phyloP scores from a whole-genome alignment of 2,888 invertebrate species.

The Hoplodrina ambigua region DNA sequence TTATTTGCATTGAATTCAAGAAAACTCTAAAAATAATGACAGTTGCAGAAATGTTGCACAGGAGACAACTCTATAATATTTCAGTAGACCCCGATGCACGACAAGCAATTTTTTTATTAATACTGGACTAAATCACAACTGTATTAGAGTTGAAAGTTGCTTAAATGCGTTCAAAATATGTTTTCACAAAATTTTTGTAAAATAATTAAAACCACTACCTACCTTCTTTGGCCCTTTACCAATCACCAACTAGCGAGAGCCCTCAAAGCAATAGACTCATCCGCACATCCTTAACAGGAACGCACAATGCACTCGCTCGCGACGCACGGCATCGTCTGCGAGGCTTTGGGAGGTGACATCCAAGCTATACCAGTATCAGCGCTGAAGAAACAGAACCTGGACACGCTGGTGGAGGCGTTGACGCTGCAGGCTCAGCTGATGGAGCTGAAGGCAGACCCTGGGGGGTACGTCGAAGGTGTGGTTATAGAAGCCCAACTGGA shows the following conservation, averaged over 20 bases:
- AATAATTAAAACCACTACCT: too few species aligned
- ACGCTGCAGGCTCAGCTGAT: conserved; percentile 96
- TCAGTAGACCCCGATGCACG: too few species aligned
- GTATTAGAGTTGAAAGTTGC: too few species aligned
- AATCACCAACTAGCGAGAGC: not conserved
- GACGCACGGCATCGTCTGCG: conserved; percentile 95
- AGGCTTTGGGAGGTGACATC: conserved; percentile 97
- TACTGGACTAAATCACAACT: too few species aligned
- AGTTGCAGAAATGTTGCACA: too few species aligned
- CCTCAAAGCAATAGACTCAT: not conserved
- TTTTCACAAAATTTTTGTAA: too few species aligned
- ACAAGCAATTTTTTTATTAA: too few species aligned
- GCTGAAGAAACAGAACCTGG: conserved; percentile 94
- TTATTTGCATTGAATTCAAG: too few species aligned
- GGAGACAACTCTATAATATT: too few species aligned
- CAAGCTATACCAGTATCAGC: conserved; percentile 98
- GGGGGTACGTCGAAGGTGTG: conserved; percentile 96
- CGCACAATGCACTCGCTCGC: conserved; percentile 94
- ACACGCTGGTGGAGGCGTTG: conserved; percentile 95
- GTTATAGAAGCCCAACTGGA: conserved; percentile 95
- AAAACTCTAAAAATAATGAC: too few species aligned
- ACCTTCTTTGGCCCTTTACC: too few species aligned
- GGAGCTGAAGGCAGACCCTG: conserved; percentile 95
- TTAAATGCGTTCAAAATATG: too few species aligned
- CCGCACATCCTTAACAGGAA: conserved; percentile 86